phyloP scores from a whole-genome alignment of 30 jellyfish, hydroid and myxozoan genomes.

The Mastigias papua region DNA sequence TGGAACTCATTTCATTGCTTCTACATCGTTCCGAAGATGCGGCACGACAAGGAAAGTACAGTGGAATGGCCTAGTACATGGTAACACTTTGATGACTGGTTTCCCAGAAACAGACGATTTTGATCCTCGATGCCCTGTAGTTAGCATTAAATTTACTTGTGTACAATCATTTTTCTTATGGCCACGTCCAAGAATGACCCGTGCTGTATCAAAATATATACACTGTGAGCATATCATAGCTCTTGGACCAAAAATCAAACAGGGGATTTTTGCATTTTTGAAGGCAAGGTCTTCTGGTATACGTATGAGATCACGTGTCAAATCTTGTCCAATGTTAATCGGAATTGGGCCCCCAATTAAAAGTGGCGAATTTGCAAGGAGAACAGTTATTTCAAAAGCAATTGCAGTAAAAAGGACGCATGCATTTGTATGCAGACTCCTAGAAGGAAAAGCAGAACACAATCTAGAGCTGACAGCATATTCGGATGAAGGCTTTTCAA shows the following conservation, averaged over 20 bases:
- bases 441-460: conserved; percentile 49
- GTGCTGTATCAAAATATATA: conserved; percentile 53
- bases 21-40: conserved; percentile 51
- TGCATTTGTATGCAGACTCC: conserved; percentile 54
- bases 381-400: conserved; percentile 41
- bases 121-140: conserved; percentile 70
- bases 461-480: conserved; percentile 63
- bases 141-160: conserved; percentile 73
- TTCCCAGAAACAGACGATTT: conserved; percentile 46
- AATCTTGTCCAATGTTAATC: conserved; percentile 74
- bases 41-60: conserved; percentile 47
- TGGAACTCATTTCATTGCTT: conserved; percentile 68
- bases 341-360: conserved; percentile 79
- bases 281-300: conserved; percentile 52
- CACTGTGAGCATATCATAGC: conserved; percentile 75
- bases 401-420: conserved; percentile 47
- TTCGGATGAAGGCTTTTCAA: conserved; percentile 61
- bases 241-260: conserved; percentile 65
- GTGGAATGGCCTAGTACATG: conserved; percentile 67
- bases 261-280: conserved; percentile 47
- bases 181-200: conserved; percentile 53
- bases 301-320: conserved; percentile 58
- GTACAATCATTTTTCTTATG: conserved; percentile 38
- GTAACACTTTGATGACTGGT: conserved; percentile 67
- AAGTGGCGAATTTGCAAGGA: conserved; percentile 64